These are phyloP conservation scores for Pandemis cinnamomeana DNA, from an alignment of 2,888 invertebrate genomes.

Conservation along the genomic window DNA sequence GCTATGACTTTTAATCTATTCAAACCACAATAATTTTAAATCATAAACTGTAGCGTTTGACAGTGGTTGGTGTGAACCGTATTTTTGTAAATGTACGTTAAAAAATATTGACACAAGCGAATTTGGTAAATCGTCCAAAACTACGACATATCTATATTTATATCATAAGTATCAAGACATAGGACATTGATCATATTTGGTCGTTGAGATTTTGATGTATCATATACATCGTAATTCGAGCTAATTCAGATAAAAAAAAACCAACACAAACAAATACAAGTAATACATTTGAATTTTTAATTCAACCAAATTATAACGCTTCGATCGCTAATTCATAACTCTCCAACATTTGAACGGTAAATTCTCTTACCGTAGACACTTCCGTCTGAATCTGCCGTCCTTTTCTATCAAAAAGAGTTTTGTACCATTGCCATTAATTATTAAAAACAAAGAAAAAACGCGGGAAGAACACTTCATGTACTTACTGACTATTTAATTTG, in stretches of 20 bases:
- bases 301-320: neutral
- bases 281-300: neutral
- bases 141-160: conserved; percentile 3
- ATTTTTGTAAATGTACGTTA: neutral
- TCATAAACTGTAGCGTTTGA: neutral
- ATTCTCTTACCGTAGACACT: no score
- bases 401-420: no score
- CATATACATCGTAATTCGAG: conserved; percentile 1
- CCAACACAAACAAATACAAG: neutral
- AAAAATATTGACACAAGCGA: conserved; percentile 24
- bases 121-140: conserved; percentile 33
- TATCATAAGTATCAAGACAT: neutral
- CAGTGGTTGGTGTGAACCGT: neutral
- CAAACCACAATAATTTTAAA: neutral
- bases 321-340: neutral
- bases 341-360: neutral
- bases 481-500: no score
- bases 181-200: conserved; percentile 24
- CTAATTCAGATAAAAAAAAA: neutral
- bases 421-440: no score
- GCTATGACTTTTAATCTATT: neutral
- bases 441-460: no score
- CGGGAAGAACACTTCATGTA: no score
- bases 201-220: conserved; percentile 21
- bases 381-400: no score